Evolutionary conservation across 1,140 invertebrate species (phyloP).

Genomic region (Temnothorax nylanderi): DNA sequence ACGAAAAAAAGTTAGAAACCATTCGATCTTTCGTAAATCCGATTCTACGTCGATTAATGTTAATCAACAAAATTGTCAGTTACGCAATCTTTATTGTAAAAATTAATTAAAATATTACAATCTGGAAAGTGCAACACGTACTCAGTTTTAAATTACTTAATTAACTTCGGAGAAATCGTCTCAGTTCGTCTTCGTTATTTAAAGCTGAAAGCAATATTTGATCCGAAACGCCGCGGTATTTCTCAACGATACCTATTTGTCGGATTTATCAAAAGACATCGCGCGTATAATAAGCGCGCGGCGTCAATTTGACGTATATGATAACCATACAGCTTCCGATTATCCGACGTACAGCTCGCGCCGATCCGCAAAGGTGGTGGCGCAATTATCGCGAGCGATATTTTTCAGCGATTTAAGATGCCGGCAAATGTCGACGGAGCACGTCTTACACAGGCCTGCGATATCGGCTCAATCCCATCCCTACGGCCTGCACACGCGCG

Average conservation of each 20-base stretch:
- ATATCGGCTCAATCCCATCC: conserved; percentile 11
- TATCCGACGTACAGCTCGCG: background rate
- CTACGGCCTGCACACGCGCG: background rate
- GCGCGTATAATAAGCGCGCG: background rate
- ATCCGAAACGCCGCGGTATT: background rate
- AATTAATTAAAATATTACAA: background rate
- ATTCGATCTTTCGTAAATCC: background rate
- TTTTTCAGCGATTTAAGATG: conserved; percentile 18
- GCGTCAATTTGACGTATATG: background rate
- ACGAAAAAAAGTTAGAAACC: background rate
- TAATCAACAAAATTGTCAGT: background rate
- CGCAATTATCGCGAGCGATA: background rate
- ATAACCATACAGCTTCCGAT: background rate
- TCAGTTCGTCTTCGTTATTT: background rate
- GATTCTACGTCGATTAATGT: background rate
- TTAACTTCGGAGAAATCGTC: background rate
- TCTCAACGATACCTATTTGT: background rate
- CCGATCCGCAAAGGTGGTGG: background rate
- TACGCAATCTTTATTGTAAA: background rate
- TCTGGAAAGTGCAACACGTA: background rate
- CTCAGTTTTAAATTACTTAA: background rate
- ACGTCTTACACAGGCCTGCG: background rate
- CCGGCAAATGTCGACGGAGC: background rate
- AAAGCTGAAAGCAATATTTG: background rate
- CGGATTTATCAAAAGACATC: background rate